A percentile compares a stretch with the other conserved stretches of the same genome.
phyloP scores from a whole-genome alignment of 2,113 vertebrate genomes.

The Prochilodus magdalenae region DNA sequence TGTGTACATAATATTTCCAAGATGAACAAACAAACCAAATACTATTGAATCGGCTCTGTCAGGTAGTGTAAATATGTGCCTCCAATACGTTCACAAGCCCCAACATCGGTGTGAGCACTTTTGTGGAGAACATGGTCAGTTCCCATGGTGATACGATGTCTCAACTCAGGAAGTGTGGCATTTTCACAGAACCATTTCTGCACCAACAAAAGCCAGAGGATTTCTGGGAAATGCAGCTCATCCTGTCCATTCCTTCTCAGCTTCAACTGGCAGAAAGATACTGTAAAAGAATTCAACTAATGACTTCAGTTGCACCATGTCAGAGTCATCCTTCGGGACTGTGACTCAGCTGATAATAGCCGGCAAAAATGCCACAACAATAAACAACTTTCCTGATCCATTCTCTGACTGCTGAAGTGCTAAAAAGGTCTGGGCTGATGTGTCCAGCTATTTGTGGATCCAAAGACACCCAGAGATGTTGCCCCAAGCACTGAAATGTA shows the following conservation, averaged over 20 bases:
- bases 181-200: slow-evolving; percentile 18
- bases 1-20: no score
- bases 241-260: slow-evolving; percentile 16
- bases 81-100: slow-evolving; percentile 20
- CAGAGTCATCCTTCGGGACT: background rate
- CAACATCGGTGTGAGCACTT: slow-evolving; percentile 23
- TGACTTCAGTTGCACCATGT: background rate
- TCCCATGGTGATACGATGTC: slow-evolving; percentile 53
- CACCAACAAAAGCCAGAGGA: slow-evolving; percentile 25
- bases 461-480: background rate
- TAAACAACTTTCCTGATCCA: background rate
- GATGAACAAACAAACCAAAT: no score
- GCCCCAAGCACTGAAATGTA: slow-evolving; percentile 22
- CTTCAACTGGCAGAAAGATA: background rate
- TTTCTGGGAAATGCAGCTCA: slow-evolving; percentile 41
- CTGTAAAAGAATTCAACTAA: slow-evolving; percentile 22
- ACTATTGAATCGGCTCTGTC: slow-evolving; percentile 12
- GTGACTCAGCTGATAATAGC: slow-evolving; percentile 19
- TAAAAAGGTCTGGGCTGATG: background rate
- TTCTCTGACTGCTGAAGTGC: background rate
- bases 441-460: background rate
- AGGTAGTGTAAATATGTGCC: slow-evolving; percentile 25
- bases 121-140: slow-evolving; percentile 40
- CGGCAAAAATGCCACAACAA: slow-evolving; percentile 10
- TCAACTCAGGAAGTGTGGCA: slow-evolving; percentile 48